phyloP scores from a whole-genome alignment of 2,113 vertebrate species.

The Fulmarus glacialis region DNA sequence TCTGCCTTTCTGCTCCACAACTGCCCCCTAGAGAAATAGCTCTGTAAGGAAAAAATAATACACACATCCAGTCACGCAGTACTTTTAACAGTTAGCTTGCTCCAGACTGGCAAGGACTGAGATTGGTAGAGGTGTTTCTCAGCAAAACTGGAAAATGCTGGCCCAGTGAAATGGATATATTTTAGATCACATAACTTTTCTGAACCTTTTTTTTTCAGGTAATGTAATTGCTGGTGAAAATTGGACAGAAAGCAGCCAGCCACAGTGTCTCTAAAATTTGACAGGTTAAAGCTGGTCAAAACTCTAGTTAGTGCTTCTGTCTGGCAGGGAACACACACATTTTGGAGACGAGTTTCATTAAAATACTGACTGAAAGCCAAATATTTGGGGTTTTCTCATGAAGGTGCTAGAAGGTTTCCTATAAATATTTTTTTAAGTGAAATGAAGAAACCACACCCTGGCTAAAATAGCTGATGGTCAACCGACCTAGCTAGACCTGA shows the following conservation, averaged over 20 bases:
- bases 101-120: not conserved
- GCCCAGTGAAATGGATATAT: not conserved
- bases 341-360: not conserved
- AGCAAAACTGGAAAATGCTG: not conserved
- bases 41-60: conserved; percentile 5
- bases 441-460: not conserved
- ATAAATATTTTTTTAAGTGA: not conserved
- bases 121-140: not conserved
- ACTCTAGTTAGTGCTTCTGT: not conserved
- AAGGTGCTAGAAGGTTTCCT: not conserved
- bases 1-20: conserved; percentile 52
- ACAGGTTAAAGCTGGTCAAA: not conserved
- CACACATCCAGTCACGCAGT: not conserved
- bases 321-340: not conserved
- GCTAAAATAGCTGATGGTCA: not conserved
- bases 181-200: not conserved
- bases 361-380: not conserved
- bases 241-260: not conserved
- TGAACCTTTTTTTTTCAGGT: not conserved
- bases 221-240: not conserved
- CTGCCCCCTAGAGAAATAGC: conserved; percentile 28
- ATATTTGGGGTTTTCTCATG: not conserved
- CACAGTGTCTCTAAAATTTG: not conserved
- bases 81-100: not conserved
- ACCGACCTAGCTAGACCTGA: not conserved